Percentiles rank a stretch among this genome's conserved stretches.
These are phyloP conservation scores for Odocoileus hemionus DNA, from an alignment of 2,113 vertebrate genomes.

Conservation along the genomic window DNA sequence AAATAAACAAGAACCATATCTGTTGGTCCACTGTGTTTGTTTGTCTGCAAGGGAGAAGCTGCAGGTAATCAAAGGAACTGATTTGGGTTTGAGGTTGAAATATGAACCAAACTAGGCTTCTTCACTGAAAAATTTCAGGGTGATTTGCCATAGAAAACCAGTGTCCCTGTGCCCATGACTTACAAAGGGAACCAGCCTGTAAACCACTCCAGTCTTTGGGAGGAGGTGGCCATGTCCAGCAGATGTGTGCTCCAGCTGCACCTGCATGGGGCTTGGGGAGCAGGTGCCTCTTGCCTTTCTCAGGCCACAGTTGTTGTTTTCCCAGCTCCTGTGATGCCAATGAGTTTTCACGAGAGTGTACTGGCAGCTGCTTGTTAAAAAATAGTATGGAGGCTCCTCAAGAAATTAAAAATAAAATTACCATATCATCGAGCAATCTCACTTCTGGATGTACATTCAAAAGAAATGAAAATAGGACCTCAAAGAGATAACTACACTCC, in stretches of 20 bases:
- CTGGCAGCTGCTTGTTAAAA: neutral
- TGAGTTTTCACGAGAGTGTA: neutral
- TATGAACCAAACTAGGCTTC: constrained; percentile 19
- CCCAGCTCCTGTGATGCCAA: neutral
- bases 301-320: neutral
- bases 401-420: neutral
- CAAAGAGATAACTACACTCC: neutral
- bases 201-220: neutral
- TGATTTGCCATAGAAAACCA: constrained; percentile 32
- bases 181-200: neutral
- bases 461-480: too few species aligned
- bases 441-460: neutral
- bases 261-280: neutral
- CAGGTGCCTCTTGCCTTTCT: neutral
- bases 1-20: constrained; percentile 50
- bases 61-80: constrained; percentile 42
- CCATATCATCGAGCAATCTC: neutral
- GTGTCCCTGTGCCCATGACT: neutral
- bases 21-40: constrained; percentile 40
- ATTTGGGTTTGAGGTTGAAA: constrained; percentile 55
- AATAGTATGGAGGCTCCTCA: neutral
- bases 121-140: constrained; percentile 9
- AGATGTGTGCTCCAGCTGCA: neutral
- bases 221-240: neutral
- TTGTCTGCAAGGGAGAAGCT: constrained; percentile 1